Evolutionary conservation across 2,888 invertebrate species (phyloP).

Genomic region (Chymomyza fuscimana): DNA sequence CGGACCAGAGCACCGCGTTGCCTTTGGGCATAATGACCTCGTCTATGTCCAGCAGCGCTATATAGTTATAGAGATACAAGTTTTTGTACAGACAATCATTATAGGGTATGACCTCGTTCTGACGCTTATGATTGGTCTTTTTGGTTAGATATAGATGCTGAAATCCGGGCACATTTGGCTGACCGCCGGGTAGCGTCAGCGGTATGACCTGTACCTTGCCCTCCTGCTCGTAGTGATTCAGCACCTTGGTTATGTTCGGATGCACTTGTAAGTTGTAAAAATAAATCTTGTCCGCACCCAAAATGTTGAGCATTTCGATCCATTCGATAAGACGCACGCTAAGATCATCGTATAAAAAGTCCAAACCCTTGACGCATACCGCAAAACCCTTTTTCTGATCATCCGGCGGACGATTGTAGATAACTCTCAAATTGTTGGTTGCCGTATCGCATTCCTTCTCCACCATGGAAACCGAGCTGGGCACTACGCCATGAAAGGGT

Average conservation of each 20-base stretch:
- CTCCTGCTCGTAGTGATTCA: constrained; percentile 83
- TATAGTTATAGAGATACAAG: constrained; percentile 92
- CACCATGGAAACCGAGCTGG: constrained; percentile 92
- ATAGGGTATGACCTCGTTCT: constrained; percentile 97
- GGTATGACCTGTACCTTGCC: constrained; percentile 89
- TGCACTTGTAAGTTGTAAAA: constrained; percentile 95
- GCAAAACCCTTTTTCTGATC: constrained; percentile 88
- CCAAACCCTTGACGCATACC: constrained; percentile 95
- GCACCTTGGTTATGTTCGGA: constrained; percentile 92
- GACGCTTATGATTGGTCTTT: constrained; percentile 95
- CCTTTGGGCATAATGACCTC: constrained; percentile 95
- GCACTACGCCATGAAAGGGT: constrained; percentile 85
- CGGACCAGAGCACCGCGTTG: constrained; percentile 85
- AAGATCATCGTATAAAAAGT: constrained; percentile 94
- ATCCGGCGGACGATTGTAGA: constrained; percentile 86
- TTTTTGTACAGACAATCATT: constrained; percentile 97
- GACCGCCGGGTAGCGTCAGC: constrained; percentile 91
- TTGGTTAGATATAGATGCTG: constrained; percentile 94
- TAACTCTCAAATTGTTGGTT: constrained; percentile 90
- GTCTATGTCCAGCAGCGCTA: constrained; percentile 95
- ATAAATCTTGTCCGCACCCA: constrained; percentile 95
- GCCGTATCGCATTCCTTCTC: constrained; percentile 92
- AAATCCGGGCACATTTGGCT: constrained; percentile 93
- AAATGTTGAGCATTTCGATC: constrained; percentile 91
- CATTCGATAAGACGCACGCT: constrained; percentile 95